Percentiles rank a stretch among this genome's conserved stretches.
phyloP scores from a whole-genome alignment of 2,797 vertebrate genomes.

The Gastrophryne carolinensis region DNA sequence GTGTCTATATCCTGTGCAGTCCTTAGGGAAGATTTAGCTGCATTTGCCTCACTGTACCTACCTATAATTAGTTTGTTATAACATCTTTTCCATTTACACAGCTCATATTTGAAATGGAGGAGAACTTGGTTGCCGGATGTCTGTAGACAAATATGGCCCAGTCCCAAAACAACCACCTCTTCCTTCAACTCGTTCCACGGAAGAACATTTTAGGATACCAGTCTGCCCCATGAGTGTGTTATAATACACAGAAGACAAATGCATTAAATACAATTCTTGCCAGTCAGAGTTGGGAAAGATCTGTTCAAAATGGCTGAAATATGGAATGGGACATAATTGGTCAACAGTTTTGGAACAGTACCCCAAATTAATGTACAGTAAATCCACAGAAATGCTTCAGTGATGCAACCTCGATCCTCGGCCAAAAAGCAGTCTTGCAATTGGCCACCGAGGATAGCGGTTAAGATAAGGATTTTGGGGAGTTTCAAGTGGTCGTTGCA shows the following conservation, averaged over 20 bases:
- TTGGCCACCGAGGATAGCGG: no score
- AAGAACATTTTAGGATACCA: no score
- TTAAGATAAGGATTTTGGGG: no score
- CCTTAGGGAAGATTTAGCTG: neutral
- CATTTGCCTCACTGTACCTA: neutral
- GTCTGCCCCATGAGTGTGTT: neutral
- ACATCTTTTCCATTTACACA: slow-evolving; percentile 21
- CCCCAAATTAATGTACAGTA: no score
- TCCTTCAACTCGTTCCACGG: no score
- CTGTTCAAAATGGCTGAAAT: no score
- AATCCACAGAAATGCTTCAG: no score
- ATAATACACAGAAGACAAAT: neutral
- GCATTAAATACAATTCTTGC: neutral
- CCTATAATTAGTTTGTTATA: slow-evolving; percentile 31
- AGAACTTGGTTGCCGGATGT: slow-evolving; percentile 40
- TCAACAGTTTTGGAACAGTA: no score
- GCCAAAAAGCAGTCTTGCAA: no score
- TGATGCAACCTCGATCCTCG: no score
- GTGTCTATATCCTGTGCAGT: slow-evolving; percentile 20
- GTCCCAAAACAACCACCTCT: slow-evolving; percentile 2
- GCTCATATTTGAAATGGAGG: neutral
- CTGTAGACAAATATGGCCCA: slow-evolving; percentile 26
- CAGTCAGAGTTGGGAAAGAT: neutral
- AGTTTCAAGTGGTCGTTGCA: no score
- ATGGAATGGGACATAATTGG: no score